Base-by-base conservation (phyloP, 2,888 invertebrate genomes). In the Allolobophora icterica region DNA sequence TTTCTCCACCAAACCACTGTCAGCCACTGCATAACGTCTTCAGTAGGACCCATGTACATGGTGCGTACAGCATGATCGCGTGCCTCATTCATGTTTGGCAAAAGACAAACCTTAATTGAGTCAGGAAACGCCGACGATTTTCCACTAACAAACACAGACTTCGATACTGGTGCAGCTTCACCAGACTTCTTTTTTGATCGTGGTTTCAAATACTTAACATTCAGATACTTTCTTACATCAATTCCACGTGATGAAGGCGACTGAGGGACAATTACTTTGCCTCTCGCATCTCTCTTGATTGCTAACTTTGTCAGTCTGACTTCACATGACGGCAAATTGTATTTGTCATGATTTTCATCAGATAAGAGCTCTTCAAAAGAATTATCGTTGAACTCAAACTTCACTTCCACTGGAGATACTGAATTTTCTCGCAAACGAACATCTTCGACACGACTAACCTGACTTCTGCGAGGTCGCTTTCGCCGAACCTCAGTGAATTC, bases 41-140 rank as follows among this genome's bases (percentile, higher is more conserved):
- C 87, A 38, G 87, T 87, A 24, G 87, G 87, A 34, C 87, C 87
- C 87, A 87, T 87, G 87, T 87, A 87, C 87, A 87, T 87, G 11
- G 87, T 87, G 38, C 87, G 87, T 2, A 87, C 87, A 6, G 87
- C 87, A 38, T 87, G 87, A 38, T 87, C 87, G 19, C 87, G 87
- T 24, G 87, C 87, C 87, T 87, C 87, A 33, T 87, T 87, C 87
- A 87, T 87, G 87, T 87, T 17, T 33, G 35, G 34, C 87, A 87
- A 21, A 17, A 87, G 87, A 34, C 1, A 2, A 87, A 87, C 38
- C 21, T 87, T 87, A 21, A 87, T 87, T 8, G 87, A 87, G 8
- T 87, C 87, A 38, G 87, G 87, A 87, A 87, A 87, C 24, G 35
- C 38, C 1, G 87, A 35, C 34, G 87, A 34, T 17, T 87, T 87